Evolutionary conservation across 2,888 invertebrate genomes (phyloP).

Genomic region (Octodonta nipae): DNA sequence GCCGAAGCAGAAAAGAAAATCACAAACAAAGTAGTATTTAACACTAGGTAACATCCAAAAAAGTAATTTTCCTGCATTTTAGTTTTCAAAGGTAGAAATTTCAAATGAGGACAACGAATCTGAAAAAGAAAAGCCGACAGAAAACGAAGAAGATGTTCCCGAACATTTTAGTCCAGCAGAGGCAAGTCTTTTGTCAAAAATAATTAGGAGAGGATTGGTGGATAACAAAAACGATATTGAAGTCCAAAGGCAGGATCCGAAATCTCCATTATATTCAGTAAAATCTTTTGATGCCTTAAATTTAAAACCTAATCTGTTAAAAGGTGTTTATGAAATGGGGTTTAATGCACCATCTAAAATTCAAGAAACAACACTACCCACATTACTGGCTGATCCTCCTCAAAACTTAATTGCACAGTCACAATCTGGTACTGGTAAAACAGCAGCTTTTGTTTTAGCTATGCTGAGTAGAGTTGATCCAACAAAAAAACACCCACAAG

Average conservation of each 20-base stretch:
- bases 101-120: no score
- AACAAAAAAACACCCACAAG: slow-evolving; percentile 70
- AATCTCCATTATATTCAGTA: slow-evolving; percentile 86
- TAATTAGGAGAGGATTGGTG: slow-evolving; percentile 77
- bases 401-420: slow-evolving; percentile 98
- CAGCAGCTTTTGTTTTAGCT: slow-evolving; percentile 93
- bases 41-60: no score
- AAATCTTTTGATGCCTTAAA: slow-evolving; percentile 79
- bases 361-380: slow-evolving; percentile 90
- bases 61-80: slow-evolving; percentile 1
- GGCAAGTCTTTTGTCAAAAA: slow-evolving; percentile 75
- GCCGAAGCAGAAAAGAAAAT: slow-evolving; percentile 38
- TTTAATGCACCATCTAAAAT: slow-evolving; percentile 99
- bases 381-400: slow-evolving; percentile 84
- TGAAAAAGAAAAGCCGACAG: slow-evolving; percentile 6
- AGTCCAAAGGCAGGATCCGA: slow-evolving; percentile 80
- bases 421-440: slow-evolving; percentile 98
- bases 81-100: slow-evolving; percentile 7
- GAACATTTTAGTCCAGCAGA: slow-evolving; percentile 57
- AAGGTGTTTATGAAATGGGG: slow-evolving; percentile 90
- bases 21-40: slow-evolving; percentile 11
- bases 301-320: slow-evolving; percentile 78
- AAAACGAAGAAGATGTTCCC: slow-evolving; percentile 25
- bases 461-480: slow-evolving; percentile 89
- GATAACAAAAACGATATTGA: slow-evolving; percentile 79